These are phyloP conservation scores for Reticulitermes lucifugus DNA, from an alignment of 2,888 invertebrate species.

Conservation along the genomic window DNA sequence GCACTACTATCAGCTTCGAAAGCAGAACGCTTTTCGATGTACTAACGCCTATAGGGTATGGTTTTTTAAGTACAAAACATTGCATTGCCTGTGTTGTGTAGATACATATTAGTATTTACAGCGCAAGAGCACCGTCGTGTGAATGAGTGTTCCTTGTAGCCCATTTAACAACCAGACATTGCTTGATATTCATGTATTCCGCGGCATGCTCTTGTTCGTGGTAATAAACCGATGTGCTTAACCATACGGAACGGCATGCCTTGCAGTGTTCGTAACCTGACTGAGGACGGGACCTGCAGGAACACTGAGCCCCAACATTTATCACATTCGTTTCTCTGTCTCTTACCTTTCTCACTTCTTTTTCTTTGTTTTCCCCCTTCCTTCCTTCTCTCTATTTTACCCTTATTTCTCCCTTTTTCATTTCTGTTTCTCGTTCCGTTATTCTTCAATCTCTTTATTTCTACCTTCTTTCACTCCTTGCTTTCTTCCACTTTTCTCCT, in stretches of 20 bases:
- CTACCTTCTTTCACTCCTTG: background rate
- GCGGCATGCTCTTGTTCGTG: background rate
- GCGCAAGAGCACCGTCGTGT: background rate
- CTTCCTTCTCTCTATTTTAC: background rate
- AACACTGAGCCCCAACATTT: background rate
- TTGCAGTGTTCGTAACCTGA: background rate
- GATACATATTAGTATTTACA: too few relatives aligned
- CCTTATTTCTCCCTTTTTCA: background rate
- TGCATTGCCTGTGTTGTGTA: too few relatives aligned
- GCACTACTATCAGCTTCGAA: too few relatives aligned
- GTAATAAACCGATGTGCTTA: background rate
- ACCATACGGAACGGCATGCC: background rate
- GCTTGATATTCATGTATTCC: background rate
- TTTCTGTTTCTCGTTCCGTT: background rate
- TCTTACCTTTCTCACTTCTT: background rate
- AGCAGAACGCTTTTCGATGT: too few relatives aligned
- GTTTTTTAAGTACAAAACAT: too few relatives aligned
- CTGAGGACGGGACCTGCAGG: background rate
- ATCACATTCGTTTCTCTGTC: background rate
- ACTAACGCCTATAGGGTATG: too few relatives aligned
- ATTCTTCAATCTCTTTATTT: background rate
- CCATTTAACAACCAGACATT: background rate
- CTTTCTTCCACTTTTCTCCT: background rate
- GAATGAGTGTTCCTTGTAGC: background rate
- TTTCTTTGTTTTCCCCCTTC: background rate